phyloP scores from a whole-genome alignment of 35 echinoderm and acorn worm genomes.

The Lytechinus pictus region DNA sequence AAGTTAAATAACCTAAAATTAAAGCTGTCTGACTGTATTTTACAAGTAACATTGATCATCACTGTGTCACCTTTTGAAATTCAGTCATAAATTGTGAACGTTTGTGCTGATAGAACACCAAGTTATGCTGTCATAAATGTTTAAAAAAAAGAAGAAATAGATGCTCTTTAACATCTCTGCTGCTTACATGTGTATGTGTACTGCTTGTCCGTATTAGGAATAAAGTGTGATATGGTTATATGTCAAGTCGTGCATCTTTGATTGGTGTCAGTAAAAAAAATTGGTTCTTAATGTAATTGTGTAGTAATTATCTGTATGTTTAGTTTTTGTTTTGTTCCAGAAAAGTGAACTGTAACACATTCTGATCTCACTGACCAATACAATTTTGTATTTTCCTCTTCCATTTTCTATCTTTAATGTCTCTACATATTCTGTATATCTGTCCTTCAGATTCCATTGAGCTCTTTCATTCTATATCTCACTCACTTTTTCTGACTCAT shows the following conservation, averaged over 20 bases:
- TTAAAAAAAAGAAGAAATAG: neutral
- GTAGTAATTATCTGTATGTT: too few relatives aligned
- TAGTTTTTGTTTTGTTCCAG: too few relatives aligned
- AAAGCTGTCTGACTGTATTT: neutral
- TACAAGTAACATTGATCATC: neutral
- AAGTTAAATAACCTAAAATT: neutral
- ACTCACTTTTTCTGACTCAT: neutral
- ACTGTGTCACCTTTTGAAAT: neutral
- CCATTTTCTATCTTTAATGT: neutral
- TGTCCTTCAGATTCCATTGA: neutral
- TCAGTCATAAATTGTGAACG: neutral
- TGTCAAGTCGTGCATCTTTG: neutral
- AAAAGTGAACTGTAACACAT: neutral
- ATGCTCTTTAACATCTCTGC: neutral
- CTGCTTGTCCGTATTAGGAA: neutral
- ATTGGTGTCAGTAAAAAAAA: neutral
- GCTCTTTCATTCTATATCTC: neutral
- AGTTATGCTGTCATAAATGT: neutral
- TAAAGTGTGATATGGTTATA: neutral
- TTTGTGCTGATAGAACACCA: neutral
- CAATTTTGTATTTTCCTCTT: neutral
- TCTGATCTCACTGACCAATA: neutral
- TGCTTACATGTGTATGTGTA: neutral
- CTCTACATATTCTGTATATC: too few relatives aligned
- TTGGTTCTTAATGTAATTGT: neutral